Evolutionary conservation across 2,888 invertebrate species (phyloP), one percentile per base, ranked within the genome.

Genomic region (Encarsia formosa): DNA sequence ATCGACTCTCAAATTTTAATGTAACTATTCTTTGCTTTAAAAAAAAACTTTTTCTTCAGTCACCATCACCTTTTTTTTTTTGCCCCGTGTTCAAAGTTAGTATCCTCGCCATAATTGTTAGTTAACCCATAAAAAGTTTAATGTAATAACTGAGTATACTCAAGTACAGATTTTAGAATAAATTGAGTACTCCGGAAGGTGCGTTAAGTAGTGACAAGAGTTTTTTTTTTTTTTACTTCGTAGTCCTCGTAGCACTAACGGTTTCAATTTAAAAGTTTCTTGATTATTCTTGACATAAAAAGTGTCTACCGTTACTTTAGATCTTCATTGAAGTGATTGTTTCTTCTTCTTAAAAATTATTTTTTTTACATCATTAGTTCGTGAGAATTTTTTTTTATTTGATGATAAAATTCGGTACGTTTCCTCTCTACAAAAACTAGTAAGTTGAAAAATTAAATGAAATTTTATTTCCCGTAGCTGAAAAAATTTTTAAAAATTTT

Each of bases 181-280:
- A 52, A 40, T 61, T 60, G 73, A 74, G 71, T 73, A 71, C 74
- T 73, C 72, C 66, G 74, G 75, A 75, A 75, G 75, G 74, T 75
- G 74, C 75, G 75, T 75, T 74, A 75, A 75, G 74, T 70, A 69
- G 75, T 73, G 73, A 73, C 73, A 73, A 73, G 73, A 72, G 68
- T 70, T 65, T 67, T 63, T 64, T 51, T 43, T 43, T 47, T 22
- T 22, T 18, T 47, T 31, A 45, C n/a, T n/a, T n/a, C n/a, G n/a
- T n/a, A n/a, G n/a, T n/a, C n/a, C n/a, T n/a, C n/a, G n/a, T n/a
- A n/a, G n/a, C n/a, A n/a, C n/a, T n/a, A n/a, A n/a, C n/a, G n/a
- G n/a, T n/a, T n/a, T n/a, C n/a, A n/a, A n/a, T n/a, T n/a, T n/a
- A n/a, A n/a, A n/a, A n/a, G n/a, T n/a, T n/a, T n/a, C n/a, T n/a